These are phyloP conservation scores for Oreochromis tanganicae DNA, from an alignment of 2,113 vertebrate genomes.

Conservation along the genomic window DNA sequence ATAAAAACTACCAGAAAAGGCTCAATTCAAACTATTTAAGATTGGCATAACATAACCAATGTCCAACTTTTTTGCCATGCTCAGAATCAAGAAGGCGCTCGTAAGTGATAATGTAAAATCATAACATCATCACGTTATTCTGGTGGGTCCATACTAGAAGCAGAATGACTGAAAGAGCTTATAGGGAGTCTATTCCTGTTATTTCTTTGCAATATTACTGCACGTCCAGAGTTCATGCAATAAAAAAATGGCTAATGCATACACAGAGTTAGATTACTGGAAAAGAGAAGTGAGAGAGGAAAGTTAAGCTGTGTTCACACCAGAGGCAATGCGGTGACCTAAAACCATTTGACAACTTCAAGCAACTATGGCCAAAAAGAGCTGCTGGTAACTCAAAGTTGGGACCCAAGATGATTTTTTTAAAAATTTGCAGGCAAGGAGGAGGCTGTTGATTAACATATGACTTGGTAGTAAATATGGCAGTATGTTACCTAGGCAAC, in stretches of 20 bases:
- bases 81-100: not conserved
- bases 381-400: not conserved
- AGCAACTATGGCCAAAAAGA: not conserved
- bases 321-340: not conserved
- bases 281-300: not conserved
- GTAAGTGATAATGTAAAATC: not conserved
- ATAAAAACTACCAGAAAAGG: not conserved
- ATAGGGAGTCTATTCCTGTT: not conserved
- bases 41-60: not conserved
- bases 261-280: not conserved
- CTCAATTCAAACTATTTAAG: not conserved
- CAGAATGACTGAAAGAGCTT: not conserved
- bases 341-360: not conserved
- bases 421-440: not conserved
- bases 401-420: not conserved
- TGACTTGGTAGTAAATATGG: not conserved
- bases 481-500: not conserved
- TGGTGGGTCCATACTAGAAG: not conserved
- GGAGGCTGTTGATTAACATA: not conserved
- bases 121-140: not conserved
- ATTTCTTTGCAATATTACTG: not conserved
- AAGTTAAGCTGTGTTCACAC: not conserved
- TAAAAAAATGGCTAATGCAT: not conserved
- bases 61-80: not conserved
- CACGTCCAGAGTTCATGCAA: not conserved